phyloP scores from a whole-genome alignment of 2,888 invertebrate genomes.

The Spatulosminthurus flaviceps region DNA sequence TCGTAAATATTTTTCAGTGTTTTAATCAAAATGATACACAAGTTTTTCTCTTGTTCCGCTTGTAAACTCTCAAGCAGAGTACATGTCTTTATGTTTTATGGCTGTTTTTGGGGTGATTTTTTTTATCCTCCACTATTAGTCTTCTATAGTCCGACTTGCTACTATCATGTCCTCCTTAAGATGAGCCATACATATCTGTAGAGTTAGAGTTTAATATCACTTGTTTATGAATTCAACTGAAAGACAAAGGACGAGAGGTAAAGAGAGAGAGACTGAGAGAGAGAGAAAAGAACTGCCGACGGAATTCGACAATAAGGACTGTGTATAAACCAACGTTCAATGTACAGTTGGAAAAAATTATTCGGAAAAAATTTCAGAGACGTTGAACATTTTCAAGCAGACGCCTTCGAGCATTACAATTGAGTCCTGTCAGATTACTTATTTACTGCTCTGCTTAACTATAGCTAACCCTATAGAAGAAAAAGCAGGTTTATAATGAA shows the following conservation, averaged over 20 bases:
- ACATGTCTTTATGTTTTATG: slow-evolving; percentile 44
- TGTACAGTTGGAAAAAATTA: no score
- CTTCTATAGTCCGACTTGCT: background rate
- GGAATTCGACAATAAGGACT: no score
- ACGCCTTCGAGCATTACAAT: slow-evolving; percentile 43
- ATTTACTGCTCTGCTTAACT: background rate
- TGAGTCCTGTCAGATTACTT: slow-evolving; percentile 37
- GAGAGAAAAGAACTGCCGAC: no score
- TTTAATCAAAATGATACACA: slow-evolving; percentile 46
- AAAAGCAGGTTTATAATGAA: no score
- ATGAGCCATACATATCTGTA: background rate
- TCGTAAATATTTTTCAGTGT: slow-evolving; percentile 43
- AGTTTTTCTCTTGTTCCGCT: slow-evolving; percentile 46
- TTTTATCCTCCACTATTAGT: slow-evolving; percentile 40
- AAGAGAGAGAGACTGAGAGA: no score
- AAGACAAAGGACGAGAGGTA: no score
- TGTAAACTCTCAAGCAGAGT: slow-evolving; percentile 41
- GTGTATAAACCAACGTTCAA: no score
- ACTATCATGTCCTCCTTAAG: background rate
- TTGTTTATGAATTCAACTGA: no score
- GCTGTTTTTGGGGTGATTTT: slow-evolving; percentile 44
- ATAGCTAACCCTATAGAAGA: no score
- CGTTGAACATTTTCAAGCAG: slow-evolving; percentile 1
- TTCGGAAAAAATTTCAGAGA: no score
- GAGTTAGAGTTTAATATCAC: no score